Evolutionary conservation across 2,797 vertebrate genomes (phyloP), one percentile per base, ranked within the genome.

Genomic region (Girardinus metallicus): DNA sequence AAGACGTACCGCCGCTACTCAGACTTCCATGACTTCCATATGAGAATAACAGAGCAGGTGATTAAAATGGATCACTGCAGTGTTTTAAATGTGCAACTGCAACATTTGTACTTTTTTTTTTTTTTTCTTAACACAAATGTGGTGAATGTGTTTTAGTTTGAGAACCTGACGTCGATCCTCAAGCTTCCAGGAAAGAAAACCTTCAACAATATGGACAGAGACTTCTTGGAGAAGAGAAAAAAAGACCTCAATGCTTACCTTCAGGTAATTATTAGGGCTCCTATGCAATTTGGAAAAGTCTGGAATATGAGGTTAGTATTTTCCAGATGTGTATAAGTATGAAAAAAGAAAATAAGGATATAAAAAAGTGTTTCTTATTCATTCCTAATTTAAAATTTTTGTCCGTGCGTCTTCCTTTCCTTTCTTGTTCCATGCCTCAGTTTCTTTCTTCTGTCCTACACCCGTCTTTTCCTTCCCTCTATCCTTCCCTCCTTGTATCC

Each of bases 201-300:
- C 16, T 99, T 99, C 91, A 99, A 99, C 94, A 99, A 99, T 85
- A 99, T 99, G 99, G 98, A 99, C 94, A 95, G 96, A 95, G 98
- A 99, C 72, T 99, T 99, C 90, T 92, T 99, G 91, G 98, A 99
- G 92, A 99, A 97, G 90, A 97, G 99, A 80, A 99, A 99, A 92
- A 99, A 98, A 86, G 99, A 99, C 94, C 96, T 99, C 89, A 99
- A 99, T 90, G 95, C 97, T 46, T 99, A 99, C 90, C 95, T 99
- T 81, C 98, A 99, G 96, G 98, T 99, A 94, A 92, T 46, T 43
- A 13, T 26, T 26, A 43, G 11, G 23, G 7, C 12, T 26, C 64
- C 39, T 13, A 3, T n/a, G 23, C 11, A 2, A 5, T 13, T 41
- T 43, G 39, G 39, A 26, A 41, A 16, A 68, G 36, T 39, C 64